Percentiles rank a stretch among this genome's conserved stretches.
phyloP scores from a whole-genome alignment of 2,113 vertebrate genomes.

The Dipodomys ordii region DNA sequence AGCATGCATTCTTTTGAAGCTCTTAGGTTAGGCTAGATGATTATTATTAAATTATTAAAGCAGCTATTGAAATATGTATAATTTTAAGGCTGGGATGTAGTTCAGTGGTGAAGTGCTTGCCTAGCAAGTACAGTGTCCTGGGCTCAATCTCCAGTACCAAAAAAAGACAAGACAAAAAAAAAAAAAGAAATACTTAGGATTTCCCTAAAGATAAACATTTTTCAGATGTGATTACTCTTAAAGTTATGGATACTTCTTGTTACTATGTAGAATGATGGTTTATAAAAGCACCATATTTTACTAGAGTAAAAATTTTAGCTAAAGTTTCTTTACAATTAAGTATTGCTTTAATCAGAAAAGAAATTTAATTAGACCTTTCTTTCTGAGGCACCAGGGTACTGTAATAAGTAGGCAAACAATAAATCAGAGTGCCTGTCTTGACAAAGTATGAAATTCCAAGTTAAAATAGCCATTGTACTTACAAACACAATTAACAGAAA shows the following conservation, averaged over 20 bases:
- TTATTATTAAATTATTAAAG: conserved; percentile 22
- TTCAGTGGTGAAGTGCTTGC: no score
- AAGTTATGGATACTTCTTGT: conserved; percentile 22
- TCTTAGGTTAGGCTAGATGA: background rate
- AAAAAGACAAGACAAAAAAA: no score
- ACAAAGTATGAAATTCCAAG: conserved; percentile 36
- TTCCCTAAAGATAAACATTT: background rate
- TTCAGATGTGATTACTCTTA: background rate
- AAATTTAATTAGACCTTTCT: conserved; percentile 50
- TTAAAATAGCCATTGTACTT: conserved; percentile 4
- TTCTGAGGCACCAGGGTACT: background rate
- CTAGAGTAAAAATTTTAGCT: background rate
- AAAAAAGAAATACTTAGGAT: no score
- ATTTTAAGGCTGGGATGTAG: background rate
- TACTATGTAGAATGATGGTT: background rate
- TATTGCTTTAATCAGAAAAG: conserved; percentile 36
- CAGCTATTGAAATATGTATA: conserved; percentile 14
- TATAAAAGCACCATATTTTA: background rate
- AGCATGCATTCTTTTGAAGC: background rate
- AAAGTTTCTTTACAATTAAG: conserved; percentile 31
- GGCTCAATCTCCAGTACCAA: no score
- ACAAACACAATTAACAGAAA: background rate
- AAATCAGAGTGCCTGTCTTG: background rate
- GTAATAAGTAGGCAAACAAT: background rate
- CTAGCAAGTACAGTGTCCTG: no score